Conservation (phyloP, 2,888 invertebrate genomes). For the Sarcophaga subvicina region DNA sequence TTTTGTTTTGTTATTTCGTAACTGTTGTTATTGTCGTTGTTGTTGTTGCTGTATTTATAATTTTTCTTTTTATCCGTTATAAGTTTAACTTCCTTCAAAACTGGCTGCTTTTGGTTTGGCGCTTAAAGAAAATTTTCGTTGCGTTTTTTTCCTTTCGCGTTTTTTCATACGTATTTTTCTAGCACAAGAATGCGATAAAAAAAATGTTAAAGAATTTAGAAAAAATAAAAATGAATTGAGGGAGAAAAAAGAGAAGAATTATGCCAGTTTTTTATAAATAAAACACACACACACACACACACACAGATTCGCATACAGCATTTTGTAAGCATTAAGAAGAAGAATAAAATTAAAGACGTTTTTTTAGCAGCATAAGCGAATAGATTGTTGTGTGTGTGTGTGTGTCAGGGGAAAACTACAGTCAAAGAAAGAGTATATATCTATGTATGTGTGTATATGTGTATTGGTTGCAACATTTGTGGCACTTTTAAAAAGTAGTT, state of each 20-base stretch:
- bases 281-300: background rate
- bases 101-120: constrained; percentile 13
- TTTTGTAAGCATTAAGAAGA: constrained; percentile 18
- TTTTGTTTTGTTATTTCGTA: constrained; percentile 32
- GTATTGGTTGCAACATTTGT: constrained; percentile 63
- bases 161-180: constrained; percentile 57
- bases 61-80: constrained; percentile 33
- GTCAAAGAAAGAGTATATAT: too few species aligned
- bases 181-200: constrained; percentile 66
- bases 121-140: background rate
- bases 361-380: background rate
- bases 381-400: constrained; percentile 21
- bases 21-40: constrained; percentile 37
- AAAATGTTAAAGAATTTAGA: constrained; percentile 66
- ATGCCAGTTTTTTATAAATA: constrained; percentile 32
- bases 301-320: background rate
- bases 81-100: constrained; percentile 41
- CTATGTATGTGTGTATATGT: background rate
- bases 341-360: constrained; percentile 44
- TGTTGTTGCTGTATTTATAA: constrained; percentile 39
- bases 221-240: constrained; percentile 61
- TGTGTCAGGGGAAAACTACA: too few species aligned
- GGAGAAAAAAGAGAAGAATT: constrained; percentile 36
- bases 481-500: constrained; percentile 69
- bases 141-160: constrained; percentile 56